Conservation (phyloP, 1,140 invertebrate species). For the Apocrypta bakeri region DNA sequence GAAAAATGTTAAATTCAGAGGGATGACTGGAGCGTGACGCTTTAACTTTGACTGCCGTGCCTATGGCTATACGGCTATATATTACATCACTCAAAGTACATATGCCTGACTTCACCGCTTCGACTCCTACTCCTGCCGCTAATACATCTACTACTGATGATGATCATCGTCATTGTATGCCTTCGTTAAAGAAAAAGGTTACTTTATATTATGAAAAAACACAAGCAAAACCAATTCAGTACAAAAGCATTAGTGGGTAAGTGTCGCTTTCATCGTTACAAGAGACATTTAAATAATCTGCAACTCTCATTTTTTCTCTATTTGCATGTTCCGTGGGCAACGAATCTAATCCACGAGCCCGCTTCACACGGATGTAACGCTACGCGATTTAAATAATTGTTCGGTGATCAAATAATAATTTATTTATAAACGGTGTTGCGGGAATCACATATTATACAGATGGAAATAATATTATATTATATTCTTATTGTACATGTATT, state of each 20-base stretch:
- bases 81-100: no score
- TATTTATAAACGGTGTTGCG: background rate
- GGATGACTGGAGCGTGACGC: conserved; percentile 20
- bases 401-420: background rate
- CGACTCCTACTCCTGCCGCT: no score
- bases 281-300: conserved; percentile 35
- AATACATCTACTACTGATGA: no score
- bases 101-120: no score
- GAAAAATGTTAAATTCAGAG: background rate
- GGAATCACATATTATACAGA: background rate
- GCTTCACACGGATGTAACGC: conserved; percentile 17
- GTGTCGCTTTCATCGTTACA: conserved; percentile 51
- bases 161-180: no score
- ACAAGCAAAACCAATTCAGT: no score
- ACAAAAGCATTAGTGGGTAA: no score
- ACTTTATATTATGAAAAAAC: no score
- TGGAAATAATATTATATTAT: background rate
- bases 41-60: background rate
- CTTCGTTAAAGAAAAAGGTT: no score
- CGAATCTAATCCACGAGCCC: conserved; percentile 27
- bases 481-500: no score
- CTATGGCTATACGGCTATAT: no score
- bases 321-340: conserved; percentile 33
- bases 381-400: background rate
- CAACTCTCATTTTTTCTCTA: background rate